Percentiles rank a stretch among this genome's conserved stretches.
phyloP scores from a whole-genome alignment of 2,797 vertebrate species.

The Macrochelys suwanniensis region DNA sequence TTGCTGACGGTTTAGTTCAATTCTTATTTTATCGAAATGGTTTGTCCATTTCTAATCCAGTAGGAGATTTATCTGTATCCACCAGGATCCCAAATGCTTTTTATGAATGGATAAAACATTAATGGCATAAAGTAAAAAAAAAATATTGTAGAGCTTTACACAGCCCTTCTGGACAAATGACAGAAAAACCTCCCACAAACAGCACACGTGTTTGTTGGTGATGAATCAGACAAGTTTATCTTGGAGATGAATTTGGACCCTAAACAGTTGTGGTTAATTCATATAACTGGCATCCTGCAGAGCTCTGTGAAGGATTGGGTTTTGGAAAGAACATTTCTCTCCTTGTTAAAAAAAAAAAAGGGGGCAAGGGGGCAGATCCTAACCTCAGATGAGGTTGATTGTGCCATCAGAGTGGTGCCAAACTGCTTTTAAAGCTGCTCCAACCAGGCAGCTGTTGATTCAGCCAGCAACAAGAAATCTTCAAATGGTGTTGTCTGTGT shows the following conservation, averaged over 20 bases:
- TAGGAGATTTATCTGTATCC: background rate
- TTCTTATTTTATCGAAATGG: background rate
- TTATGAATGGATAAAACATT: background rate
- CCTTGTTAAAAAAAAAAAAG: background rate
- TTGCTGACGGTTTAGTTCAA: background rate
- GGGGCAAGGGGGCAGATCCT: background rate
- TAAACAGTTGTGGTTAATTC: background rate
- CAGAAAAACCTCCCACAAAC: constrained; percentile 30
- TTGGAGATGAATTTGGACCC: background rate
- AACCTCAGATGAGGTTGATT: background rate
- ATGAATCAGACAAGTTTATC: constrained; percentile 1
- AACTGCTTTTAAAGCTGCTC: background rate
- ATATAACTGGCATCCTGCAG: background rate
- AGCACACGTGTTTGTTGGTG: background rate
- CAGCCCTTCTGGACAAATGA: background rate
- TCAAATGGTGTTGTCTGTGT: accelerated
- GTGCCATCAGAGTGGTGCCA: background rate
- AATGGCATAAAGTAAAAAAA: background rate
- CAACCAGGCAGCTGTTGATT: background rate
- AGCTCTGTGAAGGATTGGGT: background rate
- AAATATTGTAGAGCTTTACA: constrained; percentile 41
- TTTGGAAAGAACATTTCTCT: background rate
- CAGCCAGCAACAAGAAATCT: background rate
- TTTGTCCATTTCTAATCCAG: background rate
- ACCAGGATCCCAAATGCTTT: background rate